Base-by-base conservation (phyloP, 1,140 invertebrate genomes). In the Drosophila truncata region DNA sequence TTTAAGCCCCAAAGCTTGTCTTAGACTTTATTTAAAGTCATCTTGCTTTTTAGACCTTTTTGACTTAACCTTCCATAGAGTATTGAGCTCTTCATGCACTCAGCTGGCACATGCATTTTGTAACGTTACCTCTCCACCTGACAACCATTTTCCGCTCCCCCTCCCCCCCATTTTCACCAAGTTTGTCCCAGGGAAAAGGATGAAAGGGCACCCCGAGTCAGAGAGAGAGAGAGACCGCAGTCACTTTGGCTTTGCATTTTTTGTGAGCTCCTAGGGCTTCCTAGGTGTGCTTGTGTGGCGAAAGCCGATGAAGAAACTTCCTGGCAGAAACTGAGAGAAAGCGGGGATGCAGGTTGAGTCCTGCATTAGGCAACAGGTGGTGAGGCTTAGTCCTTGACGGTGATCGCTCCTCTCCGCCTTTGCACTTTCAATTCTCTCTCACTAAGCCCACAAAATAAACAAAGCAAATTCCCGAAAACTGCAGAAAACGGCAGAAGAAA, bases 171-270 rank as follows among this genome's bases (percentile, higher is more conserved):
- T 65, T 65, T 62, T 52, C 46, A 37, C 16, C 25, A 11, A 60
- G 20, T 33, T 65, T 62, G 33, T 25, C 18, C 29, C 7, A 1
- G 52, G 11, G 27, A 29, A 44, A 41, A 27, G 35, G 23, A 42
- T 18, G 23, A 58, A 42, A 59, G 37, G 8, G 4, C 25, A 16
- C 4, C 20, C 37, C 8, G 20, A 8, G 18, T 8, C 16, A n/a
- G 29, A 41, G 9, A 42, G n/a, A 18, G 11, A 18, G 18, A 33
- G 35, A 39, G 33, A 60, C 69, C 69, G 69, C 71, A 74, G 71
- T 74, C 73, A 76, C 73, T 76, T 76, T 76, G 73, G 65, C 65
- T 81, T 80, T 81, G 79, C 79, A 76, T 81, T 81, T 81, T 80
- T 65, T 54, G 69, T 67, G 46, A 73, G 61, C 29, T 70, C 29